Conservation (phyloP, 2,113 vertebrate species). For the Motacilla tschutschensis region DNA sequence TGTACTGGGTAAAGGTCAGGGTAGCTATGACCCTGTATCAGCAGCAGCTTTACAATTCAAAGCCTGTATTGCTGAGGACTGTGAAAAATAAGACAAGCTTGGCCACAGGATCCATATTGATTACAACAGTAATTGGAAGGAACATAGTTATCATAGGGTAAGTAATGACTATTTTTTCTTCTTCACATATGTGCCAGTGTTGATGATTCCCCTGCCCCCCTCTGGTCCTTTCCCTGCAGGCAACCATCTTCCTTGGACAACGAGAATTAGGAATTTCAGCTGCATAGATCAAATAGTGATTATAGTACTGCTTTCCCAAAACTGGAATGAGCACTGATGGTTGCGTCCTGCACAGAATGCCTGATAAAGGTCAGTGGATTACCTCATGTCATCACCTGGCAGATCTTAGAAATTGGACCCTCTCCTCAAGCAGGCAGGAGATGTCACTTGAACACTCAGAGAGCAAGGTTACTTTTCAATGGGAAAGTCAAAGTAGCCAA, state of each 20-base stretch:
- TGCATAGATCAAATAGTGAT: conserved; percentile 43
- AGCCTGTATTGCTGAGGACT: conserved; percentile 25
- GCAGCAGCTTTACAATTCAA: conserved; percentile 47
- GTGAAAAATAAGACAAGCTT: conserved; percentile 49
- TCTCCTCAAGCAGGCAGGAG: conserved; percentile 11
- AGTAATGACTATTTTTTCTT: conserved; percentile 49
- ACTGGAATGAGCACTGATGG: neutral
- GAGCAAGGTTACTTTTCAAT: conserved; percentile 12
- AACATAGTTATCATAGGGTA: conserved; percentile 54
- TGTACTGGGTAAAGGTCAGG: conserved; percentile 34
- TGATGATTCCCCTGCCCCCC: conserved; percentile 14
- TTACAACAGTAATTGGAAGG: conserved; percentile 55
- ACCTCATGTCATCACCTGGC: conserved; percentile 48
- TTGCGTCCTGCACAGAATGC: neutral
- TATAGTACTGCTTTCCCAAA: conserved; percentile 21
- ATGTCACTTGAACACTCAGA: conserved; percentile 2
- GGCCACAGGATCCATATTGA: conserved; percentile 58
- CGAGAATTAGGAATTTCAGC: conserved; percentile 35
- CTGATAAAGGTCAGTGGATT: conserved; percentile 54
- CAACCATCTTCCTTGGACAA: conserved; percentile 19
- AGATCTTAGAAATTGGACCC: conserved; percentile 31
- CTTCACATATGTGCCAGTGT: conserved; percentile 44
- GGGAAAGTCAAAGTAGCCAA: conserved; percentile 20
- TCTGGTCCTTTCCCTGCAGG: conserved; percentile 21
- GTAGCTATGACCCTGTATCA: conserved; percentile 30